Evolutionary conservation across 2,888 invertebrate genomes (phyloP), one percentile per base, ranked within the genome.

Genomic region (Hemistola chrysoprasaria): DNA sequence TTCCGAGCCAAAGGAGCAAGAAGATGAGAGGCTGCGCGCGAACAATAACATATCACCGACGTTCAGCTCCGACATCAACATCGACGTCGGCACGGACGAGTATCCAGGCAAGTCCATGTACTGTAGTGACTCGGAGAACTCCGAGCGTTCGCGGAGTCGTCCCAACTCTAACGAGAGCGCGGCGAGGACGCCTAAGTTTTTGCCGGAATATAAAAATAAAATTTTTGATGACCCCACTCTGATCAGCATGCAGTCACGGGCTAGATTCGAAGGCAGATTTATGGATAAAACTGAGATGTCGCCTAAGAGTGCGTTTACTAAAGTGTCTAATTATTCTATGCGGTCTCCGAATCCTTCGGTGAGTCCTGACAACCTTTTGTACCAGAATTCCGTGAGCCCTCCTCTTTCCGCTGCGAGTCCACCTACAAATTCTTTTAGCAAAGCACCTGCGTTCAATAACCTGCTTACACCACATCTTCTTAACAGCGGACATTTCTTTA

Each of bases 241-340:
- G 20, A 89, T 89, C 2, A 88, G 79, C 36, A 85, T 87, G 77
- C 90, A 90, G 53, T 74, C 90, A 8, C 83, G 90, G 59, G 84
- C 90, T 0, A 83, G 86, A 55, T 90, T 89, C 47, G 90, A 90
- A 46, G 47, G 38, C n/a, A 82, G 84, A 38, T 86, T 75, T 46
- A 58, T 68, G 26, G 90, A 91, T 22, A 90, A 86, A 31, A 65
- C 73, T 0, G 89, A 91, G 3, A 73, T 90, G 50, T 90, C 91
- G 0, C 91, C 92, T 0, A 92, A 92, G 62, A 96, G 96, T 81
- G 96, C 96, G 4, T 96, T 96, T 64, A 96, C 96, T 0, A 96
- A 96, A 89, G 96, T 96, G 7, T 72, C 88, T 1, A 87, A 88
- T 55, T 83, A 65, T 47, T 62, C 76, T 3, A 83, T 91, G 22